These are phyloP conservation scores for Lasaia peninsularis DNA, from an alignment of 1,140 invertebrate genomes.

Conservation along the genomic window DNA sequence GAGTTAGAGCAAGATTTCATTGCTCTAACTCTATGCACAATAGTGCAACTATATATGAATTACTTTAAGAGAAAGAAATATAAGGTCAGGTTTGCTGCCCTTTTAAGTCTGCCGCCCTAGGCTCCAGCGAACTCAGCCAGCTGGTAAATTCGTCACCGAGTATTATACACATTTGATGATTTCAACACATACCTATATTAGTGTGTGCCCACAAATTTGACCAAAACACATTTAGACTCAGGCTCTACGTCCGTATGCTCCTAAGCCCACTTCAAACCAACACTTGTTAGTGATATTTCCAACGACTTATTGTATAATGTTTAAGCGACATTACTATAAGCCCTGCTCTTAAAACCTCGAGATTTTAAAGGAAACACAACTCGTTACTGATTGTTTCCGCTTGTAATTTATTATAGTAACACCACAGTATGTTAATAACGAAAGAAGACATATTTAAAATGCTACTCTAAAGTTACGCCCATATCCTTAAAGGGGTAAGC, in stretches of 20 bases:
- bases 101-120: no score
- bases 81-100: no score
- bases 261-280: not conserved
- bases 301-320: conserved; percentile 13
- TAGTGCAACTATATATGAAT: no score
- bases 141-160: no score
- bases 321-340: conserved; percentile 9
- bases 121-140: no score
- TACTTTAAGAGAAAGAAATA: no score
- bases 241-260: not conserved
- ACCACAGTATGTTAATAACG: not conserved
- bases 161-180: no score
- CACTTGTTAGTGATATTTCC: conserved; percentile 12
- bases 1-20: no score
- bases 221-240: not conserved
- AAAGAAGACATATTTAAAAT: not conserved
- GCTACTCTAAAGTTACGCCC: not conserved
- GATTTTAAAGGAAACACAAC: conserved; percentile 9
- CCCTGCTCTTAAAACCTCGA: conserved; percentile 10
- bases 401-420: conserved; percentile 5
- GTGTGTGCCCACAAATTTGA: not conserved
- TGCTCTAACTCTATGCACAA: no score
- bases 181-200: no score
- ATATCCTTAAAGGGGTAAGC: no score
- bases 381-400: conserved; percentile 10